Base-by-base conservation (phyloP, 2,888 invertebrate species). In the Dolichopus griseipennis region DNA sequence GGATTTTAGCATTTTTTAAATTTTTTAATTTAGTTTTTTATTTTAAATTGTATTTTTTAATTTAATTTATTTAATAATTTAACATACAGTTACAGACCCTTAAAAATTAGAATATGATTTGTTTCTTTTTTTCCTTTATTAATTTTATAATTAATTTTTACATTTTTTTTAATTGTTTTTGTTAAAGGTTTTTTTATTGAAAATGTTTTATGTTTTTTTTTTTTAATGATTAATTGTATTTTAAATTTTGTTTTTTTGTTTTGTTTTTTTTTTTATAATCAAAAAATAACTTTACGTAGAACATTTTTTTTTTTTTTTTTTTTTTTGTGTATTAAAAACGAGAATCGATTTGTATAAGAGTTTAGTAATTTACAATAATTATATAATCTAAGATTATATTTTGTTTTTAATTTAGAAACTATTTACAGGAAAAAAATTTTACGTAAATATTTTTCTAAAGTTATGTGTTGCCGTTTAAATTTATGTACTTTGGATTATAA, bases 31-130 rank as follows among this genome's bases (percentile, higher is more conserved):
- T 37, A 37, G 8, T 37, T 10, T 10, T 37, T 37, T 7, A 34
- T 7, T 37, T 37, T 10, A 37, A 12, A 6, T 52, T 12, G 6
- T 52, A 18, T 12, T 52, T 18, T 41, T 52, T 52, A 15, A 18
- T 52, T 52, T 52, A n/a, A 41, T 41, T 41, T 15, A 41, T 41
- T 27, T 27, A 41, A 41, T 27, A 27, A 27, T 27, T 41, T 12
- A 41, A 41, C 15, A 41, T 41, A 41, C 41, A 41, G 41, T 41
- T 41, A 41, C 15, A 41, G 41, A 41, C 15, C 41, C 52, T 52
- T 52, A 52, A 27, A 27, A 52, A 52, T 52, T 52, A 52, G 52
- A 52, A 52, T 52, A n/a, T 52, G n/a, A 52, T 52, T 52, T 52
- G 9, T 12, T 18, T 52, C 15, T 52, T 52, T 18, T 52, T 37